Conservation (phyloP, 2,113 vertebrate species). For the Ochotona princeps region DNA sequence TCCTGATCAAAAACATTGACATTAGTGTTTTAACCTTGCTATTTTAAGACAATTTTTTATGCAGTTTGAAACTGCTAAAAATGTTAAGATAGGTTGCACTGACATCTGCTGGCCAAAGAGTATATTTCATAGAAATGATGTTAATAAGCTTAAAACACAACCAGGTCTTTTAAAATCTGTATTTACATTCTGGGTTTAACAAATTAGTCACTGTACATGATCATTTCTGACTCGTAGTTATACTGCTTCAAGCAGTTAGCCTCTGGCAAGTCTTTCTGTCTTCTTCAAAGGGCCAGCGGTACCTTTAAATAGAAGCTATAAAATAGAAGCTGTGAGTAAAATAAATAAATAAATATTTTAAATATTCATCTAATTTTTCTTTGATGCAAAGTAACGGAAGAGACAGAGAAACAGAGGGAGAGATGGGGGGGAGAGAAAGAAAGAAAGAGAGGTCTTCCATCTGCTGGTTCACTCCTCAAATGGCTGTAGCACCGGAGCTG, state of each 20-base stretch:
- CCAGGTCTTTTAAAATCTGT: neutral
- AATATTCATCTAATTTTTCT: no score
- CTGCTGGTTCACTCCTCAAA: no score
- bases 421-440: no score
- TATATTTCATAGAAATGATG: neutral
- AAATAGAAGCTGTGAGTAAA: neutral
- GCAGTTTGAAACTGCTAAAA: neutral
- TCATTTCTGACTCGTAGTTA: neutral
- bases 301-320: neutral
- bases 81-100: conserved; percentile 51
- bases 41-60: conserved; percentile 42
- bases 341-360: no score
- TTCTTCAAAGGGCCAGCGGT: neutral
- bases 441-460: no score
- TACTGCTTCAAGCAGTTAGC: neutral
- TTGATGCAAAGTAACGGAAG: no score
- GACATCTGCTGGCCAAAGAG: conserved; percentile 75
- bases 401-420: no score
- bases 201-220: neutral
- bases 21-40: conserved; percentile 35
- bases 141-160: neutral
- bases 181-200: neutral
- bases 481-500: no score
- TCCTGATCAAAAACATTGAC: conserved; percentile 19
- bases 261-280: neutral